A percentile compares a stretch with the other conserved stretches of the same genome.
Conservation (phyloP, 2,113 vertebrate species). For the Notarius lentiginosus region DNA sequence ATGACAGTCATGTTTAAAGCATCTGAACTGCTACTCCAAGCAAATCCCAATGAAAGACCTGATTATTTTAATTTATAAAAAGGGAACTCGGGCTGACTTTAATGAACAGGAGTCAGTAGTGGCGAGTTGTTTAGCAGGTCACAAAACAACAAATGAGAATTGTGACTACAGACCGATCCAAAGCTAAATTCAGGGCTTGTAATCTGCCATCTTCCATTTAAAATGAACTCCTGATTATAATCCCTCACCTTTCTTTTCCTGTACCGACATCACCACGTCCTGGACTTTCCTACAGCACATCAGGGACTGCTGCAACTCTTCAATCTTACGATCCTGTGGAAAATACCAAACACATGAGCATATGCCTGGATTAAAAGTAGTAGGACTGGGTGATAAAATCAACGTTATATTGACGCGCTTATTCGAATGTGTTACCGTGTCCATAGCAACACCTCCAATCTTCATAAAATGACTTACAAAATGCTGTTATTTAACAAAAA, state of each 20-base stretch:
- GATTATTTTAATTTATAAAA: neutral
- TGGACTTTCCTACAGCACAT: slow-evolving; percentile 83
- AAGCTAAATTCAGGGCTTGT: neutral
- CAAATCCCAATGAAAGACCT: neutral
- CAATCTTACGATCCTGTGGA: slow-evolving; percentile 86
- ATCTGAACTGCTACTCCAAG: neutral
- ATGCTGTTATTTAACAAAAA: neutral
- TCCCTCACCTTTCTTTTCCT: slow-evolving; percentile 70
- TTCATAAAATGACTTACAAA: too few relatives aligned
- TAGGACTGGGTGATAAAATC: neutral
- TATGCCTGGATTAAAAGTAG: neutral
- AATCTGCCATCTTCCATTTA: neutral
- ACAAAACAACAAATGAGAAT: neutral
- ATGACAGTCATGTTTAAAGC: neutral
- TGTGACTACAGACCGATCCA: neutral
- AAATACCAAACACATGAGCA: neutral
- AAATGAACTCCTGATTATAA: neutral
- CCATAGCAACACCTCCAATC: neutral
- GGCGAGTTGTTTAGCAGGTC: neutral
- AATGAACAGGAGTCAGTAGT: neutral
- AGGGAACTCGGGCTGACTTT: neutral
- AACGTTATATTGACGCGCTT: neutral
- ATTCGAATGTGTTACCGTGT: neutral
- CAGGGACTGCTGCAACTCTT: slow-evolving; percentile 86
- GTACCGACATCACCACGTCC: slow-evolving; percentile 74